Percentiles rank a stretch among this genome's conserved stretches.
These are phyloP conservation scores for Orchestia grillus DNA, from an alignment of 1,140 invertebrate genomes.

Conservation along the genomic window DNA sequence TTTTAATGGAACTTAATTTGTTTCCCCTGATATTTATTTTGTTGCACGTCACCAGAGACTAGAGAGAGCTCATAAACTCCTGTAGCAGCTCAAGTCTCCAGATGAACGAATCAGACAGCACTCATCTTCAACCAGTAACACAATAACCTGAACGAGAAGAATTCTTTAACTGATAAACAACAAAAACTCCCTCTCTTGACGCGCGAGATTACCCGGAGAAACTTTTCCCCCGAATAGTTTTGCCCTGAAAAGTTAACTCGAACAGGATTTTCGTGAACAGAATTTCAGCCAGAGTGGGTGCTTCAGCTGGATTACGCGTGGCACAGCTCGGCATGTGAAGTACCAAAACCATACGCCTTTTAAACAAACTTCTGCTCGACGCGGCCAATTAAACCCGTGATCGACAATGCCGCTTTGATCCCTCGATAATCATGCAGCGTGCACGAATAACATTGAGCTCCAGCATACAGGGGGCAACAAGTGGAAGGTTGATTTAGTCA, in stretches of 20 bases:
- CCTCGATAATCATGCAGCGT: not conserved
- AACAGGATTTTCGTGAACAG: not conserved
- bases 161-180: too few relatives aligned
- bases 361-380: not conserved
- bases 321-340: not conserved
- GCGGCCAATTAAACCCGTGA: not conserved
- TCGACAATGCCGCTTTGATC: not conserved
- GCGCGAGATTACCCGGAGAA: too few relatives aligned
- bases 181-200: too few relatives aligned
- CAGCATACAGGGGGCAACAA: not conserved
- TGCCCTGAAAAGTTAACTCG: not conserved
- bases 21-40: too few relatives aligned
- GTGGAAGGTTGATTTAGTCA: not conserved
- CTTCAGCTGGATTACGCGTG: not conserved
- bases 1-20: too few relatives aligned
- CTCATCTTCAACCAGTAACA: too few relatives aligned
- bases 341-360: not conserved
- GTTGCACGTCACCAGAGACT: too few relatives aligned
- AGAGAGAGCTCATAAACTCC: too few relatives aligned
- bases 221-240: too few relatives aligned
- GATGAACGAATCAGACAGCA: too few relatives aligned
- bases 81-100: too few relatives aligned
- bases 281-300: not conserved
- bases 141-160: too few relatives aligned
- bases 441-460: not conserved